phyloP scores from a whole-genome alignment of 2,113 vertebrate species.

The Anser cygnoides region DNA sequence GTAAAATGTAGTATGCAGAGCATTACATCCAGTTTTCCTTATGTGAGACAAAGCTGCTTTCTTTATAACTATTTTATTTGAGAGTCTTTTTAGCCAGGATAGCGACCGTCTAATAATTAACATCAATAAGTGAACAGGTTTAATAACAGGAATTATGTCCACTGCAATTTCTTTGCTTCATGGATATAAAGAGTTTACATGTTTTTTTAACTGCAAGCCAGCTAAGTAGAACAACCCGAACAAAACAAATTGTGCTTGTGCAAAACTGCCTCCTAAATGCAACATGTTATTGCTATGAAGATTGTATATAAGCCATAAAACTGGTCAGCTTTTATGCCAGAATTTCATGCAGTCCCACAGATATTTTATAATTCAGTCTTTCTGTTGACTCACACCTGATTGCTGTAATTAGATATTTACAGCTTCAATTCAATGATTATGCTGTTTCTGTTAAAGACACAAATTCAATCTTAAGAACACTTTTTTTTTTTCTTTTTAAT shows the following conservation, averaged over 20 bases:
- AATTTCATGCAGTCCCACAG: background rate
- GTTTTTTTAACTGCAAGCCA: background rate
- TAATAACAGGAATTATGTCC: background rate
- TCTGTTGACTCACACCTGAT: background rate
- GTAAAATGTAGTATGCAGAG: slow-evolving; percentile 25
- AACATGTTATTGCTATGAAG: background rate
- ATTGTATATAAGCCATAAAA: background rate
- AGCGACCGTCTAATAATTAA: background rate
- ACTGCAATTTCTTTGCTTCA: background rate
- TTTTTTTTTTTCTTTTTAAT: background rate
- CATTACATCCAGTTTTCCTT: slow-evolving; percentile 49
- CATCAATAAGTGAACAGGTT: background rate
- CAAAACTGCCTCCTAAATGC: background rate
- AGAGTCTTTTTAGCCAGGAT: background rate
- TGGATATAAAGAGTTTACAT: background rate
- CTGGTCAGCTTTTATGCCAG: background rate
- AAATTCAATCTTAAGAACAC: background rate
- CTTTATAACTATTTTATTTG: slow-evolving; percentile 24
- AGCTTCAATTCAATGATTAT: background rate
- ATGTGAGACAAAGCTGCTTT: slow-evolving; percentile 43
- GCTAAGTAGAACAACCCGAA: background rate
- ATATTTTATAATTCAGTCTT: background rate
- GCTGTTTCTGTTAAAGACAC: background rate
- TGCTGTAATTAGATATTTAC: background rate
- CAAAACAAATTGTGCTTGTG: background rate